Evolutionary conservation across 2,888 invertebrate genomes (phyloP).

Genomic region (Scaptomyza polygonia): DNA sequence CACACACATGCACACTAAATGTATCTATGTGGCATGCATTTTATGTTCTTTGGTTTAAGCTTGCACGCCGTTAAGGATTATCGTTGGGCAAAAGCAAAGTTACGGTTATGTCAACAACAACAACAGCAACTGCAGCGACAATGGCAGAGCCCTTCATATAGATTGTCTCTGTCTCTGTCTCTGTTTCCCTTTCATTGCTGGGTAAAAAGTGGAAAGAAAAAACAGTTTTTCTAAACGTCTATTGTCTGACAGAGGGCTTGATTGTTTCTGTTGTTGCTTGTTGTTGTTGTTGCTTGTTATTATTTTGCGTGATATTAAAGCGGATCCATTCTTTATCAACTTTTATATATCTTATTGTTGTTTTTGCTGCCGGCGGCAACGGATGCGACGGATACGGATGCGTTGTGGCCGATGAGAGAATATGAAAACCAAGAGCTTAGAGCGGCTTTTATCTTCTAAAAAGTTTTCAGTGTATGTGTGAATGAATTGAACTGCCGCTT

Average conservation of each 20-base stretch:
- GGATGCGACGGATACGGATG: conserved; percentile 63
- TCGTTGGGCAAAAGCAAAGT: conserved; percentile 48
- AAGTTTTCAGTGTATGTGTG: conserved; percentile 39
- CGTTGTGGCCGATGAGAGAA: conserved; percentile 48
- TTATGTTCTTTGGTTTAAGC: conserved; percentile 49
- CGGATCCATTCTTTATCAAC: conserved; percentile 71
- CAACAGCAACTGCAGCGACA: conserved; percentile 39
- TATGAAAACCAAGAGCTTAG: conserved; percentile 47
- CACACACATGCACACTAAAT: neutral
- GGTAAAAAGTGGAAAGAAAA: conserved; percentile 5
- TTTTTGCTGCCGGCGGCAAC: conserved; percentile 32
- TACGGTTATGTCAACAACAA: conserved; percentile 39
- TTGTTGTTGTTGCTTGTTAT: conserved; percentile 36
- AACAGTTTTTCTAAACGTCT: conserved; percentile 50
- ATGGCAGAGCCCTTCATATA: conserved; percentile 49
- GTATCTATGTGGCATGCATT: conserved; percentile 4
- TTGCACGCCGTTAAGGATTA: conserved; percentile 59
- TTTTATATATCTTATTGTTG: conserved; percentile 50
- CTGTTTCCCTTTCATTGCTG: conserved; percentile 5
- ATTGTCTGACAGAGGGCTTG: conserved; percentile 60
- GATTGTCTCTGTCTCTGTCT: neutral
- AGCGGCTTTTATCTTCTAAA: conserved; percentile 59
- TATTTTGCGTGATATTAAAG: conserved; percentile 74
- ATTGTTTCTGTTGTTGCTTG: conserved; percentile 50
- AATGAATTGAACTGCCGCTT: conserved; percentile 69